Evolutionary conservation across 2,888 invertebrate genomes (phyloP).

Genomic region (Artemia sinica): DNA sequence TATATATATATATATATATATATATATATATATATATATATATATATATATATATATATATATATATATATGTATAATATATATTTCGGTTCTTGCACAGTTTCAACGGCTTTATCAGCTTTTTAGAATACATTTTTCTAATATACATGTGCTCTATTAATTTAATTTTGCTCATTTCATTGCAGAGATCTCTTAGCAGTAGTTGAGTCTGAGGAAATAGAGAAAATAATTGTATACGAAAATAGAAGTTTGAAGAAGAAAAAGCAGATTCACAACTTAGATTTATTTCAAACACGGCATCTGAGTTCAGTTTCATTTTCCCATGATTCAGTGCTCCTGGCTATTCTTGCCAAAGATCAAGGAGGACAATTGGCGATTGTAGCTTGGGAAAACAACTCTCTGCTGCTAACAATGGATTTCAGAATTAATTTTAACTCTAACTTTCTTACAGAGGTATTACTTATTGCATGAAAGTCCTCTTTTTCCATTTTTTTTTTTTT

Average conservation of each 20-base stretch:
- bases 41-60: too few species aligned
- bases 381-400: not conserved
- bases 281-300: not conserved
- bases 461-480: not conserved
- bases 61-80: too few species aligned
- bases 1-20: too few species aligned
- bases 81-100: too few species aligned
- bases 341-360: not conserved
- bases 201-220: not conserved
- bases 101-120: too few species aligned
- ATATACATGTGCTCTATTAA: not conserved
- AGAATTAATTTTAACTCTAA: not conserved
- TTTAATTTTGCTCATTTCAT: not conserved
- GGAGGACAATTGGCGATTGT: not conserved
- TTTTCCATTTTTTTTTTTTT: too few species aligned
- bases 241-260: not conserved
- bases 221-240: not conserved
- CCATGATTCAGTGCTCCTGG: not conserved
- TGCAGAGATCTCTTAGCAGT: conserved; percentile 1
- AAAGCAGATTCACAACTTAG: not conserved
- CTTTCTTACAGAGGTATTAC: not conserved
- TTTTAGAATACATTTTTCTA: not conserved
- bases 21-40: too few species aligned
- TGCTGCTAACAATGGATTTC: not conserved
- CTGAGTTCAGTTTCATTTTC: not conserved